Evolutionary conservation across 1,140 invertebrate genomes (phyloP), one percentile per base, ranked within the genome.

Genomic region (Kradibia gibbosae): DNA sequence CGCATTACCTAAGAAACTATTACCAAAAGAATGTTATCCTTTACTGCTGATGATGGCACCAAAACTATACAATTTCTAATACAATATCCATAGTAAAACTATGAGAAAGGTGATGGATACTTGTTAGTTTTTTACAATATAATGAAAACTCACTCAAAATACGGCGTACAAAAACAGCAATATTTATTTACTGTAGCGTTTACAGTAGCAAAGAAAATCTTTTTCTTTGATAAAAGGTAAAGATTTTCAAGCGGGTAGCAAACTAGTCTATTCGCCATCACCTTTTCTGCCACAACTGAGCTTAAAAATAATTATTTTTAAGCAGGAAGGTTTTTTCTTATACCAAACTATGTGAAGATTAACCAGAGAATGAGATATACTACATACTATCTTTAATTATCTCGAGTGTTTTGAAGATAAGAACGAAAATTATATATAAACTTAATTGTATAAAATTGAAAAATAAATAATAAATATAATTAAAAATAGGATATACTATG

Each of bases 381-480:
- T 65, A 45, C 15, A 67, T 65, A 62, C 72, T 55, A 34, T 80
- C 57, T 70, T 80, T 81, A 31, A 80, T 65, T 62, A 74, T 65
- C 28, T 80, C 45, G 22, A 65, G 25, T 57, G 28, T 74, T 80
- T 81, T 81, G 48, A 70, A 48, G 45, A 67, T 81, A 74, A 80
- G 31, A 65, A 65, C n/a, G 34, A 80, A 79, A 75, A 70, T 80
- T 67, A 57, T 81, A 75, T 70, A 67, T 75, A 45, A 75, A 75
- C 62, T 75, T 76, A 10, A 81, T 76, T 81, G 79, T 81, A 81
- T 55, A 81, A 81, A 79, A 72, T 0, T 62, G 25, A 55, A 80
- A 76, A 81, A 81, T 74, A 74, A 80, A 80, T 36, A 81, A 81
- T 74, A 74, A 80, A 80, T 36, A 74, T 67, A 62, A 80, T 42